Percentiles rank a stretch among this genome's conserved stretches.
phyloP scores from a whole-genome alignment of 2,888 invertebrate species.

The Loripinus fragilis region DNA sequence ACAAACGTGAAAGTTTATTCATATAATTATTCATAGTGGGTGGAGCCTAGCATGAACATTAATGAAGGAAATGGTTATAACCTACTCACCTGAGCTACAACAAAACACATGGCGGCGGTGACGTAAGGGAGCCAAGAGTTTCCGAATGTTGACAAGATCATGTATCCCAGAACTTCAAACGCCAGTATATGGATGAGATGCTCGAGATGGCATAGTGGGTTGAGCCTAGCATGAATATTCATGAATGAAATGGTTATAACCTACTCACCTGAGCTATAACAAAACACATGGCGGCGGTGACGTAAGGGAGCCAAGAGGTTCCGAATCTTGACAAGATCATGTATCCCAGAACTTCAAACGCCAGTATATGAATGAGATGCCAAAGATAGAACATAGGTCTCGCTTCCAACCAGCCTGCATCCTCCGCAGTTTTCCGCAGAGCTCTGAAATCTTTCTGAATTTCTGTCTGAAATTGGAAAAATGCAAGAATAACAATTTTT shows the following conservation, averaged over 20 bases:
- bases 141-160: conserved; percentile 69
- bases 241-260: too few relatives aligned
- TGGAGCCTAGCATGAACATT: too few relatives aligned
- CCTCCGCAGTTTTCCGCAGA: conserved; percentile 73
- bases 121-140: conserved; percentile 72
- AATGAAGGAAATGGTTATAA: too few relatives aligned
- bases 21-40: too few relatives aligned
- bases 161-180: conserved; percentile 73
- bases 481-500: too few relatives aligned
- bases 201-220: conserved; percentile 70
- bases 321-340: conserved; percentile 69
- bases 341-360: conserved; percentile 74
- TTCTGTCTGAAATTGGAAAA: conserved; percentile 59
- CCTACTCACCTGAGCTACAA: conserved; percentile 75
- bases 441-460: conserved; percentile 75
- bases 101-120: conserved; percentile 67
- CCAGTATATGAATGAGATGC: conserved; percentile 70
- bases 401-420: conserved; percentile 72
- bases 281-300: conserved; percentile 70
- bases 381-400: conserved; percentile 71
- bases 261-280: conserved; percentile 74
- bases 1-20: too few relatives aligned
- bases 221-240: too few relatives aligned
- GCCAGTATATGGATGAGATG: conserved; percentile 71
- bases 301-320: conserved; percentile 68